phyloP scores from a whole-genome alignment of 2,113 vertebrate genomes.

The Trachemys scripta region DNA sequence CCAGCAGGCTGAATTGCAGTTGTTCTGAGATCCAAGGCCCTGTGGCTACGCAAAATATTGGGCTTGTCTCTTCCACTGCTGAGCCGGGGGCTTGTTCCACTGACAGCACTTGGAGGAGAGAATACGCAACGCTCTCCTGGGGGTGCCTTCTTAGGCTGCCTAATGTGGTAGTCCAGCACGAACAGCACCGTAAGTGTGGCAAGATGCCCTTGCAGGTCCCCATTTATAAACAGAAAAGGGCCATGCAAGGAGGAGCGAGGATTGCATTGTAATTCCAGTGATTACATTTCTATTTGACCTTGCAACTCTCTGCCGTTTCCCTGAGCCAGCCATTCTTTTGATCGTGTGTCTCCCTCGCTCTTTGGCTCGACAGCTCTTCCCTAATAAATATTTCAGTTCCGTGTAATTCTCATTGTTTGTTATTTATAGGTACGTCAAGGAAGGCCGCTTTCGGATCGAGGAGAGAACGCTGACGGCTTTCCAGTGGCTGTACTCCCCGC shows the following conservation, averaged over 20 bases:
- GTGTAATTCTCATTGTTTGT: background rate
- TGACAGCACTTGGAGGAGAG: background rate
- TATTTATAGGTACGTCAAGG: conserved; percentile 80
- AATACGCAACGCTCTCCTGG: background rate
- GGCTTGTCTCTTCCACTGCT: fast-evolving
- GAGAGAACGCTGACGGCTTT: conserved; percentile 83
- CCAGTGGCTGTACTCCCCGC: conserved; percentile 84
- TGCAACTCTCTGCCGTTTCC: fast-evolving
- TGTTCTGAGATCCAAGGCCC: background rate
- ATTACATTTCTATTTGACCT: fast-evolving
- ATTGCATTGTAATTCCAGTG: fast-evolving
- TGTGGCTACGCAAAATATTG: background rate
- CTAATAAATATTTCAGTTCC: conserved; percentile 52
- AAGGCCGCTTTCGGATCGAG: conserved; percentile 82
- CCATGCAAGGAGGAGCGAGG: background rate
- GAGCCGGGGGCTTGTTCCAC: background rate
- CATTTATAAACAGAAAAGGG: background rate
- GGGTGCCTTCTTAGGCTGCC: fast-evolving
- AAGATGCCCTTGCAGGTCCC: fast-evolving
- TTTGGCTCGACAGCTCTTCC: fast-evolving
- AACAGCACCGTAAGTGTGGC: fast-evolving
- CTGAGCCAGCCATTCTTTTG: background rate
- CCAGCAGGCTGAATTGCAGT: background rate
- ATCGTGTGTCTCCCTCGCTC: background rate
- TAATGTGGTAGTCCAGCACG: too few species aligned